Conservation (phyloP, 2,888 invertebrate species). For the Caenorhabditis afra region DNA sequence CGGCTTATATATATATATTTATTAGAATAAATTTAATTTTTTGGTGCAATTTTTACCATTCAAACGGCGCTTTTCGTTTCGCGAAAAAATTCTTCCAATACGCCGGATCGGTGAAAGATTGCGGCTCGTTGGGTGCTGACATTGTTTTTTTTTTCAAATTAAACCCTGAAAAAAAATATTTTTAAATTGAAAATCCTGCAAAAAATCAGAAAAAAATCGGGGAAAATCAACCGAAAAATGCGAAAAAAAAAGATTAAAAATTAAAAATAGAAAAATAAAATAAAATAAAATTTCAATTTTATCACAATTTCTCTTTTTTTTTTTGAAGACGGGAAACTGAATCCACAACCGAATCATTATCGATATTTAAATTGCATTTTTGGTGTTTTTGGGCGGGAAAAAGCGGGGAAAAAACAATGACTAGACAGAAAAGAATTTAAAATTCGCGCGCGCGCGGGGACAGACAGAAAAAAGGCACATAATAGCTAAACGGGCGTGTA, state of each 20-base stretch:
- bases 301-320: not conserved
- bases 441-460: too few species aligned
- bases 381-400: too few species aligned
- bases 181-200: not conserved
- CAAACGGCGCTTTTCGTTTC: slow-evolving; percentile 21
- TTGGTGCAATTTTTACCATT: not conserved
- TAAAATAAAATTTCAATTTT: slow-evolving; percentile 5
- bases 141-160: not conserved
- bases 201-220: not conserved
- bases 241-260: not conserved
- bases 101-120: slow-evolving; percentile 72
- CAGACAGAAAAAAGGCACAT: not conserved
- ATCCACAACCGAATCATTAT: not conserved
- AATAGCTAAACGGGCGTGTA: not conserved
- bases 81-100: slow-evolving; percentile 80
- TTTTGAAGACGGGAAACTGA: not conserved
- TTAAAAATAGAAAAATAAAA: not conserved
- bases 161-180: too few species aligned
- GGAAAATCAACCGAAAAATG: not conserved
- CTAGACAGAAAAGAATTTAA: not conserved
- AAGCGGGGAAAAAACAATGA: slow-evolving; percentile 6
- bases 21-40: not conserved
- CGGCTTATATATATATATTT: too few species aligned
- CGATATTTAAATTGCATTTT: not conserved
- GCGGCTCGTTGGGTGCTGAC: slow-evolving; percentile 48